A percentile compares a stretch with the other conserved stretches of the same genome.
Evolutionary conservation across 2,888 invertebrate species (phyloP).

Genomic region (Cephus rjabovi): DNA sequence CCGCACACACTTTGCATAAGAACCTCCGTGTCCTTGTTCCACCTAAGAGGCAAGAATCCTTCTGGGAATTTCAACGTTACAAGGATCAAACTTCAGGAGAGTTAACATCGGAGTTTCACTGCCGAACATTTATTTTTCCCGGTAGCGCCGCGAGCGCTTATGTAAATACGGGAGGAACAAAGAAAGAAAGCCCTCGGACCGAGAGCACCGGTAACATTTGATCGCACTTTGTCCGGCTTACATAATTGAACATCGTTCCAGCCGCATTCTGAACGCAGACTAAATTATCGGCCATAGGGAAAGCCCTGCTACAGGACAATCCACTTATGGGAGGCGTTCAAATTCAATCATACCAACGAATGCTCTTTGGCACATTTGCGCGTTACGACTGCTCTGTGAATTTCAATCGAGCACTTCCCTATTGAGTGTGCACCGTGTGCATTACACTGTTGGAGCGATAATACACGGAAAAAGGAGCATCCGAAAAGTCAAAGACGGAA

Average conservation of each 20-base stretch:
- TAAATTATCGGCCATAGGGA: conserved; percentile 1
- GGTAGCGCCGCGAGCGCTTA: background rate
- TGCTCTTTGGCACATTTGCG: background rate
- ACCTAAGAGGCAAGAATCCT: background rate
- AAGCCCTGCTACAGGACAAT: conserved; percentile 4
- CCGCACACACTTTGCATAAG: background rate
- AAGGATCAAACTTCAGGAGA: background rate
- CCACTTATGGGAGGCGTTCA: background rate
- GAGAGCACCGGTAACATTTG: background rate
- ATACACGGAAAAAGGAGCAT: background rate
- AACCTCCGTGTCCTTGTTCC: background rate
- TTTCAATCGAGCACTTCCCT: background rate
- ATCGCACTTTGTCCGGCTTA: conserved; percentile 9
- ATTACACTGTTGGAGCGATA: background rate
- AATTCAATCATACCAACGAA: background rate
- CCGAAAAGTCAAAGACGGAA: background rate
- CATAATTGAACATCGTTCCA: background rate
- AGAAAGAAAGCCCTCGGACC: background rate
- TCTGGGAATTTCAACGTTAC: background rate
- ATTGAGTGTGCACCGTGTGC: background rate
- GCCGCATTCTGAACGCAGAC: background rate
- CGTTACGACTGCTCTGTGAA: background rate
- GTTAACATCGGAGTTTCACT: background rate
- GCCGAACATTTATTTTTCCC: background rate
- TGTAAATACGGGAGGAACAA: background rate